Evolutionary conservation across 2,797 vertebrate species (phyloP).

Genomic region (Fistularia commersonii): DNA sequence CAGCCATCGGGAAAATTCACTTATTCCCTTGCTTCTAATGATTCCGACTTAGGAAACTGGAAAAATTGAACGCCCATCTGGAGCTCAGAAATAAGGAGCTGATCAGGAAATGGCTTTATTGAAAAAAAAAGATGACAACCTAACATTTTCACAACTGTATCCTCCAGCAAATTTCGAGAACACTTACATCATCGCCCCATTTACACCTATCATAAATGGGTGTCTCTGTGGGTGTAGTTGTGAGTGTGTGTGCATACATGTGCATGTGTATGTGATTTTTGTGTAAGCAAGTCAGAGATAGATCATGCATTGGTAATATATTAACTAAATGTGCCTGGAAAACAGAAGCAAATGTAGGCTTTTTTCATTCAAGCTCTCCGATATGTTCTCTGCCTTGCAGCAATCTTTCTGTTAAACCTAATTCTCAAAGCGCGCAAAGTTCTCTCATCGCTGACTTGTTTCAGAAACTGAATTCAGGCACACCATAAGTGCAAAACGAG

Average conservation of each 20-base stretch:
- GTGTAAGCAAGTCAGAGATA: not conserved
- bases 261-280: not conserved
- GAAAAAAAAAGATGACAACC: slow-evolving; percentile 16
- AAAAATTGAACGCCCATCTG: not conserved
- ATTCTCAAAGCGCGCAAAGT: slow-evolving; percentile 11
- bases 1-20: too few relatives aligned
- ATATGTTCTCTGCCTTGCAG: not conserved
- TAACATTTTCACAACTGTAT: slow-evolving; percentile 46
- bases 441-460: slow-evolving; percentile 28
- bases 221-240: not conserved
- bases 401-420: slow-evolving; percentile 15
- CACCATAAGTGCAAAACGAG: slow-evolving; percentile 13
- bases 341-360: slow-evolving; percentile 2
- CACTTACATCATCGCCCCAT: not conserved
- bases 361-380: not conserved
- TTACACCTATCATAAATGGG: not conserved
- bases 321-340: slow-evolving; percentile 1
- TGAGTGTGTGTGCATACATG: slow-evolving; percentile 9
- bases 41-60: slow-evolving; percentile 1
- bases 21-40: slow-evolving; percentile 8
- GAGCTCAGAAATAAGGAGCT: slow-evolving; percentile 17
- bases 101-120: slow-evolving; percentile 15
- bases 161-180: not conserved
- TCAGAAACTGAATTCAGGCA: slow-evolving; percentile 19
- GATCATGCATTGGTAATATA: not conserved